Evolutionary conservation across 2,888 invertebrate species (phyloP), one percentile per base, ranked within the genome.

Genomic region (Dione vanillae): DNA sequence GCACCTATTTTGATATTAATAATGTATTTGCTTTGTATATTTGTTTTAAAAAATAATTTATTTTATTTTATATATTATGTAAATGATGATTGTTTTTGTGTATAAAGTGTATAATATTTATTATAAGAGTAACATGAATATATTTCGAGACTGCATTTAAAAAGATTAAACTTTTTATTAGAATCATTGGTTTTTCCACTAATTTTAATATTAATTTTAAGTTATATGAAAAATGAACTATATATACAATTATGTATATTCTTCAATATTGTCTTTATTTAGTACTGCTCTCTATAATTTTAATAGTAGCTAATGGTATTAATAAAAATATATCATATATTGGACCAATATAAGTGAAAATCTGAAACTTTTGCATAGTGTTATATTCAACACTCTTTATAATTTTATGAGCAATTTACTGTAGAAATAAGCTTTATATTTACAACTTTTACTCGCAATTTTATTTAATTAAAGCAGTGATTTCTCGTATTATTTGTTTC

Each of bases 91-190:
- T 27, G 2, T 41, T 58, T 41, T 58, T 43, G 8, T 62, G 62
- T 47, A 16, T 47, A 27, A 37, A 20, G 14, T 37, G 19, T 47
- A n/a, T 45, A 45, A 27, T 3, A 19, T 49, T 49, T 8, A 37
- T 37, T 62, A 35, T 49, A 49, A 45, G 27, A 20, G 20, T n/a
- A 27, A 61, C 59, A 45, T 43, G 20, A 47, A 73, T 59, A 65
- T 67, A 65, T 68, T 40, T 62, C 62, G 70, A 73, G 73, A 71
- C 71, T 73, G 73, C 65, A 61, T 73, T 68, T 73, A 40, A 16
- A 56, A 27, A 40, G 37, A 16, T 27, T 1, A 27, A 27, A 11
- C 1, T 54, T 35, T 54, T n/a, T 54, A 16, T 37, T 37, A 37
- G 35, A 37, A 10, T 54, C n/a, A 37, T 40, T 66, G 37, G 56